Conservation (phyloP, 2,888 invertebrate species). For the Thymelicus acteon region DNA sequence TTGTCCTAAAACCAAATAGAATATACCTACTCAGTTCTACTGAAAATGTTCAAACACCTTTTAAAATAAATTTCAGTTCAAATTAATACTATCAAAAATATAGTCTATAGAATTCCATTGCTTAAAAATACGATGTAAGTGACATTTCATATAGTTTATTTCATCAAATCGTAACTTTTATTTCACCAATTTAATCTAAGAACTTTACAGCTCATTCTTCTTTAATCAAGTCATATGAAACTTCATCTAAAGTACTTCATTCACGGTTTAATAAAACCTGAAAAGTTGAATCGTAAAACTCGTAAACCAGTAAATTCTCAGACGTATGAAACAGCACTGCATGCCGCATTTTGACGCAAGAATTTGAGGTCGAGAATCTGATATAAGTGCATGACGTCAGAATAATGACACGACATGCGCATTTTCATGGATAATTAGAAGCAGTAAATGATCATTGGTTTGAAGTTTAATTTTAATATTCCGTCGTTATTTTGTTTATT, state of each 20-base stretch:
- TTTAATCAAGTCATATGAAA: constrained; percentile 16
- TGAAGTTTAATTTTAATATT: too few relatives aligned
- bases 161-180: neutral
- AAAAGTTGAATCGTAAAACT: constrained; percentile 12
- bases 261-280: constrained; percentile 8
- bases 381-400: neutral
- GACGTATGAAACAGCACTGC: constrained; percentile 14
- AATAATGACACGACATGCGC: neutral
- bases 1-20: too few relatives aligned
- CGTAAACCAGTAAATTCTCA: constrained; percentile 16
- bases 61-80: too few relatives aligned
- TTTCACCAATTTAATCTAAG: neutral
- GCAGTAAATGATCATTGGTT: too few relatives aligned
- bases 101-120: too few relatives aligned
- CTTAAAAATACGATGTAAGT: neutral
- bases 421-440: too few relatives aligned
- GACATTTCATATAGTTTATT: neutral
- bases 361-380: constrained; percentile 10
- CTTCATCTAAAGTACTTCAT: constrained; percentile 2
- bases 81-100: too few relatives aligned
- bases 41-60: too few relatives aligned
- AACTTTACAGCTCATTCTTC: constrained; percentile 1
- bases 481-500: too few relatives aligned
- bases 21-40: too few relatives aligned
- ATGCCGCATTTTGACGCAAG: constrained; percentile 11